A percentile compares a stretch with the other conserved stretches of the same genome.
phyloP scores from a whole-genome alignment of 2,797 vertebrate species.

The Potorous gilbertii region DNA sequence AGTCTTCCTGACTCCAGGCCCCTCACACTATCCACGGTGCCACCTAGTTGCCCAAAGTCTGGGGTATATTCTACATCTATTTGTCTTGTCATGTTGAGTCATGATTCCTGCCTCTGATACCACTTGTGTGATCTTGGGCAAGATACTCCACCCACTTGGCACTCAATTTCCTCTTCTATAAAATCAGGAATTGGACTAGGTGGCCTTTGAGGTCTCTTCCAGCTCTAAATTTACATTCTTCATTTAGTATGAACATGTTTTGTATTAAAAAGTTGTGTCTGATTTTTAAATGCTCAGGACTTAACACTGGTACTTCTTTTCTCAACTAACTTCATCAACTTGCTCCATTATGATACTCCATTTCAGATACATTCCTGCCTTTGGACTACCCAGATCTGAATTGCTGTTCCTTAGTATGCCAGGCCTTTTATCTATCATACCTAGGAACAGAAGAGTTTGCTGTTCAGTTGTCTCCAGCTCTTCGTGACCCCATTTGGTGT shows the following conservation, averaged over 20 bases:
- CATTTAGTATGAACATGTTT: not conserved
- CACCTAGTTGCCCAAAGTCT: not conserved
- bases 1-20: not conserved
- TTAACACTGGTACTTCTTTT: not conserved
- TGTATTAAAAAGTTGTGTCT: not conserved
- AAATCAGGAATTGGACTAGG: too few relatives aligned
- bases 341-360: not conserved
- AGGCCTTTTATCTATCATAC: too few relatives aligned
- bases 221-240: rapidly evolving
- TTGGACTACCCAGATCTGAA: too few relatives aligned
- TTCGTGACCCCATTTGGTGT: too few relatives aligned
- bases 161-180: not conserved
- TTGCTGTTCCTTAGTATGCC: too few relatives aligned
- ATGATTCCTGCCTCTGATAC: not conserved
- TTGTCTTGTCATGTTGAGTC: not conserved
- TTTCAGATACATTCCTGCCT: not conserved
- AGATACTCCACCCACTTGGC: not conserved
- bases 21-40: not conserved
- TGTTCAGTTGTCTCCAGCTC: too few relatives aligned
- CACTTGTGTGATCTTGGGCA: not conserved
- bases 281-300: not conserved
- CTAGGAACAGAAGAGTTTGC: too few relatives aligned
- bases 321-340: not conserved
- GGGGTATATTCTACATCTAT: not conserved
- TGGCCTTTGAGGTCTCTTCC: too few relatives aligned